Conservation (phyloP, 2,797 vertebrate genomes). For the Sparus aurata region DNA sequence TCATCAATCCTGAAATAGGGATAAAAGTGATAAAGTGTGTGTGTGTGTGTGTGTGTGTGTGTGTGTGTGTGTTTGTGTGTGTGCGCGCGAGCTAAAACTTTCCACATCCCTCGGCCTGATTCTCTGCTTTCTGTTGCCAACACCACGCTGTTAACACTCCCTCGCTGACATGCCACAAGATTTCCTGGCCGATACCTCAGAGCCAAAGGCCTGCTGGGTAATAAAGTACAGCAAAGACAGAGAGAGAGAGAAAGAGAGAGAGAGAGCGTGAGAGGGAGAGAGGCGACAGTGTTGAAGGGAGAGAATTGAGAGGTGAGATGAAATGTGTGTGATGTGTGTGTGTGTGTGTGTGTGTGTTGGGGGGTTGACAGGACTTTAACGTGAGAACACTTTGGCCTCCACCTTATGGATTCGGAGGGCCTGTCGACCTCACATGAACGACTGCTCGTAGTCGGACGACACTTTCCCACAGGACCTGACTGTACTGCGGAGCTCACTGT, state of each 20-base stretch:
- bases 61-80: not conserved
- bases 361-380: not conserved
- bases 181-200: constrained; percentile 2
- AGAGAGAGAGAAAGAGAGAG: not conserved
- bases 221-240: not conserved
- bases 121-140: constrained; percentile 41
- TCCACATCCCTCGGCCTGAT: constrained; percentile 12
- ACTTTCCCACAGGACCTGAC: not conserved
- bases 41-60: not conserved
- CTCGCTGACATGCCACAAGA: constrained; percentile 17
- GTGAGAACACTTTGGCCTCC: constrained; percentile 1
- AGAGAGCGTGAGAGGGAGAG: too few relatives aligned
- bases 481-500: not conserved
- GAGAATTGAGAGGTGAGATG: constrained; percentile 12
- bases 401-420: constrained; percentile 6
- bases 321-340: not conserved
- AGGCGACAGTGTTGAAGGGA: constrained; percentile 1
- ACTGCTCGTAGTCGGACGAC: constrained; percentile 18
- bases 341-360: too few relatives aligned
- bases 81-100: not conserved
- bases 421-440: constrained; percentile 39
- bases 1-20: not conserved
- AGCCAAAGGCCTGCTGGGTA: constrained; percentile 34
- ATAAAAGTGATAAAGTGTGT: too few relatives aligned
- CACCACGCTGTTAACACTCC: constrained; percentile 51